Percentiles rank a stretch among this genome's conserved stretches.
These are phyloP conservation scores for Anastrepha obliqua DNA, from an alignment of 1,140 invertebrate genomes.

Conservation along the genomic window DNA sequence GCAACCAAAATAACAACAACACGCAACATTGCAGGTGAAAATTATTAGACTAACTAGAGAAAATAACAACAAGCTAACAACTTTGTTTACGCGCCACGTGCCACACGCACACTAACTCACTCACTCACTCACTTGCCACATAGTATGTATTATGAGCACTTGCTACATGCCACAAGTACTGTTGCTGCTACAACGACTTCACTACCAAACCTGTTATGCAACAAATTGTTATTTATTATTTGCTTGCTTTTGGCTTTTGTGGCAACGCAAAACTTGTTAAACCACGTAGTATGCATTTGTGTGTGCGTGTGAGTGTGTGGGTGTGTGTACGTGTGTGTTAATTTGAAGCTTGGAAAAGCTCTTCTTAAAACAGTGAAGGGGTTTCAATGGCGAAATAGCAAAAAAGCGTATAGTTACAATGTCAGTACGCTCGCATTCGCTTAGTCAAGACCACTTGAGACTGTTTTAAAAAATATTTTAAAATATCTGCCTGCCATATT, in stretches of 20 bases:
- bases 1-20: background rate
- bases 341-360: slow-evolving; percentile 17
- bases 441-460: slow-evolving; percentile 8
- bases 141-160: background rate
- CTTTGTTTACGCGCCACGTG: slow-evolving; percentile 39
- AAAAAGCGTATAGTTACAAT: background rate
- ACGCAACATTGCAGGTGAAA: slow-evolving; percentile 15
- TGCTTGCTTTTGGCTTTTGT: slow-evolving; percentile 48
- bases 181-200: background rate
- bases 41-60: slow-evolving; percentile 31
- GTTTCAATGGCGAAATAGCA: background rate
- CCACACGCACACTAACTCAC: background rate
- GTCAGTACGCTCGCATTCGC: background rate
- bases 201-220: slow-evolving; percentile 33
- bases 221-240: slow-evolving; percentile 44
- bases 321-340: background rate
- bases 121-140: background rate
- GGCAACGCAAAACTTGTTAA: slow-evolving; percentile 39
- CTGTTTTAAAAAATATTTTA: background rate
- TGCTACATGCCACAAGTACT: slow-evolving; percentile 30
- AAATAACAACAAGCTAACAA: slow-evolving; percentile 28
- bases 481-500: background rate
- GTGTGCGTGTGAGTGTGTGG: background rate
- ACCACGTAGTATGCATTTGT: background rate
- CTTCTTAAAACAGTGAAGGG: slow-evolving; percentile 18